Evolutionary conservation across 2,113 vertebrate species (phyloP).

Genomic region (Cyprinodon brontotheroides): DNA sequence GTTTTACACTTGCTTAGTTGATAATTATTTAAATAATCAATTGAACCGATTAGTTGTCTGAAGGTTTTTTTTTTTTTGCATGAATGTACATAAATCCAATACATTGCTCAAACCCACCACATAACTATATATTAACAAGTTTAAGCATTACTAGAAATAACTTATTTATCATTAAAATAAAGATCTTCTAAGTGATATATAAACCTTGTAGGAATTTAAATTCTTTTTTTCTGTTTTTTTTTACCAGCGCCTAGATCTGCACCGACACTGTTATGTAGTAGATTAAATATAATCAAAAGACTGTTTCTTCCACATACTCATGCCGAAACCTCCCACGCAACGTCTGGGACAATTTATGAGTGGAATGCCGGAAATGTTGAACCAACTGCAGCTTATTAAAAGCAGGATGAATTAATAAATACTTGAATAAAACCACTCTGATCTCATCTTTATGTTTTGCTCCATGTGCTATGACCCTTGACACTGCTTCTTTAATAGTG

Average conservation of each 20-base stretch:
- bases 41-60: too few relatives aligned
- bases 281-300: constrained; percentile 8
- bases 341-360: constrained; percentile 42
- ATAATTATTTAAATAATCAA: too few relatives aligned
- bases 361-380: constrained; percentile 24
- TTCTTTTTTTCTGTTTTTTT: too few relatives aligned
- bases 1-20: too few relatives aligned
- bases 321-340: constrained; percentile 56
- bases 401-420: neutral
- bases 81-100: too few relatives aligned
- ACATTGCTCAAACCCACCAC: too few relatives aligned
- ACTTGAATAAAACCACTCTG: neutral
- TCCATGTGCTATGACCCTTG: neutral
- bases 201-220: neutral
- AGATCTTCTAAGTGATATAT: neutral
- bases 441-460: constrained; percentile 18
- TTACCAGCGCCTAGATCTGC: neutral
- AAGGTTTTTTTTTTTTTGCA: too few relatives aligned
- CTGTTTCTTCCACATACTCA: constrained; percentile 9
- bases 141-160: too few relatives aligned
- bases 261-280: neutral
- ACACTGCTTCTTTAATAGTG: neutral
- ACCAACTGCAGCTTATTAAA: constrained; percentile 12
- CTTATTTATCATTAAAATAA: neutral
- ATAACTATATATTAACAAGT: too few relatives aligned